Evolutionary conservation across 1,140 invertebrate species (phyloP).

Genomic region (Drosophila dunni): DNA sequence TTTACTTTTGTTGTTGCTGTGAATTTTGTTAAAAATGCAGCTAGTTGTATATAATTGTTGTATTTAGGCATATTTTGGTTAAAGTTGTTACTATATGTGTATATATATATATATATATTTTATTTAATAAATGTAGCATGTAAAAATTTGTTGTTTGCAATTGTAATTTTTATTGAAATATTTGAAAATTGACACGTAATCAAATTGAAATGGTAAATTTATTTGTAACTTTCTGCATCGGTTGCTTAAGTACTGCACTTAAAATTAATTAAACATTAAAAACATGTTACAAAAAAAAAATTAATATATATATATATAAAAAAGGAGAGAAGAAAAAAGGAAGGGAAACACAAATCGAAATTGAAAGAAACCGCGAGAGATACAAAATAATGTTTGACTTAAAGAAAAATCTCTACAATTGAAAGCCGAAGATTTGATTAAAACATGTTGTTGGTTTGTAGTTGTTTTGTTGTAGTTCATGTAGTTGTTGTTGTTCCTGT

Average conservation of each 20-base stretch:
- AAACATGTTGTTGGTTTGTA: conserved; percentile 15
- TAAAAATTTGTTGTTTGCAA: conserved; percentile 16
- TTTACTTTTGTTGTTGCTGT: conserved; percentile 26
- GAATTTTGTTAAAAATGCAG: conserved; percentile 42
- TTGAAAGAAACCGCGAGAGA: conserved; percentile 3
- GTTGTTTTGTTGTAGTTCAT: neutral
- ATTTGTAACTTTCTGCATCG: conserved; percentile 11
- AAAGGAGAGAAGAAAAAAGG: conserved; percentile 12
- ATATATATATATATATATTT: conserved; percentile 19
- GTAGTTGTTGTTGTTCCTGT: conserved; percentile 3
- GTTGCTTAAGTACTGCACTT: conserved; percentile 52
- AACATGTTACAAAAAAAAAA: conserved; percentile 35
- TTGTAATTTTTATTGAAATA: conserved; percentile 1
- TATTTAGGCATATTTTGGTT: conserved; percentile 39
- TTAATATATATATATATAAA: neutral
- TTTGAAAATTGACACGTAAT: neutral
- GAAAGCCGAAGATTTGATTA: conserved; percentile 40
- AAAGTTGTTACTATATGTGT: conserved; percentile 16
- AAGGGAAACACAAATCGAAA: conserved; percentile 7
- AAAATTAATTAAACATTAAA: conserved; percentile 55
- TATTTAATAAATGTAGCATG: conserved; percentile 34
- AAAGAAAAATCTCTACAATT: conserved; percentile 40
- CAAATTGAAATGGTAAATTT: conserved; percentile 2
- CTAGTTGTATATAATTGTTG: conserved; percentile 36
- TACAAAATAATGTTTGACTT: neutral